A percentile compares a stretch with the other conserved stretches of the same genome.
Conservation (phyloP, 2,113 vertebrate genomes). For the Eulacestoma nigropectus region DNA sequence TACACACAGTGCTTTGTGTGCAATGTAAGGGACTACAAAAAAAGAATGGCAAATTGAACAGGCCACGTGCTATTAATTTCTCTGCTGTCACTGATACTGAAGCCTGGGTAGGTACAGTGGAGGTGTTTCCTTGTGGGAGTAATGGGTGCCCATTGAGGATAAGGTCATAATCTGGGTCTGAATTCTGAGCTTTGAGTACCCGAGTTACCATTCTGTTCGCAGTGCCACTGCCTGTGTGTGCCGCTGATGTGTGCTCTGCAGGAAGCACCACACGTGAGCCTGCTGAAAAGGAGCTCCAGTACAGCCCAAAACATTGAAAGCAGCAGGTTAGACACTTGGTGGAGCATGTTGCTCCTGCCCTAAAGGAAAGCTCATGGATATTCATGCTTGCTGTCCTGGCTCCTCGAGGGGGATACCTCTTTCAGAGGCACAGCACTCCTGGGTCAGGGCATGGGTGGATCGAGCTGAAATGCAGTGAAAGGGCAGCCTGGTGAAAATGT, state of each 20-base stretch:
- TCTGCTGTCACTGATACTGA: not conserved
- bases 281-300: not conserved
- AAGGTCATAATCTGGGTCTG: not conserved
- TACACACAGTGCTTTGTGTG: not conserved
- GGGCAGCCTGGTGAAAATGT: not conserved
- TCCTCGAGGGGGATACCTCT: rapidly evolving
- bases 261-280: rapidly evolving
- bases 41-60: not conserved
- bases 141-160: not conserved
- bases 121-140: not conserved
- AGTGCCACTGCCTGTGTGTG: not conserved
- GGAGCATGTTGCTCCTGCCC: not conserved
- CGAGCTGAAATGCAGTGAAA: rapidly evolving
- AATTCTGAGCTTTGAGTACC: not conserved
- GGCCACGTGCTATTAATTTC: not conserved
- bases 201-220: not conserved
- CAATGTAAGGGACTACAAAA: not conserved
- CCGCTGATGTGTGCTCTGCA: not conserved
- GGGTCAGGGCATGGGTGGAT: not conserved
- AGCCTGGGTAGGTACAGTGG: not conserved
- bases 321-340: not conserved
- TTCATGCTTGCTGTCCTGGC: not conserved
- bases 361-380: not conserved
- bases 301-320: not conserved
- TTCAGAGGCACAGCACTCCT: rapidly evolving